These are phyloP conservation scores for Drosophila barbarae DNA, from an alignment of 2,888 invertebrate species.

Conservation along the genomic window DNA sequence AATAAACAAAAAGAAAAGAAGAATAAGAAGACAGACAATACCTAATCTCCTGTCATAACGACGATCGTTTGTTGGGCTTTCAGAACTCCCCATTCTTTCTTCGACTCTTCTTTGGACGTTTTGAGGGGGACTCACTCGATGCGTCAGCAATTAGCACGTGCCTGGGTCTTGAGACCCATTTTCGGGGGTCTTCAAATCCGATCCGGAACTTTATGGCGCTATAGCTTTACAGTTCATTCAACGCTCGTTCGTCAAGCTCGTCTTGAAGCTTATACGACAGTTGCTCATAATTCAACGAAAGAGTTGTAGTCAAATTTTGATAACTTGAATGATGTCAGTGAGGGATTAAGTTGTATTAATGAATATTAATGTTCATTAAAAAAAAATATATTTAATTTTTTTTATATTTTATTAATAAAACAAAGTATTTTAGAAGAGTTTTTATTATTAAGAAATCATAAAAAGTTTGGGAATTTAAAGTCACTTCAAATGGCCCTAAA, in stretches of 20 bases:
- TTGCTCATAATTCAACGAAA: slow-evolving; percentile 6
- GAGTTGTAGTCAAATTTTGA: slow-evolving; percentile 6
- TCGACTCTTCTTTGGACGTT: slow-evolving; percentile 1
- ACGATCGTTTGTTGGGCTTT: slow-evolving; percentile 41
- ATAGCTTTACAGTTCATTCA: slow-evolving; percentile 62
- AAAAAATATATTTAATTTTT: too few species aligned
- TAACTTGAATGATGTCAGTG: background rate
- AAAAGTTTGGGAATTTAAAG: background rate
- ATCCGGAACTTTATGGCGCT: slow-evolving; percentile 66
- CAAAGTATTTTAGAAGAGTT: too few species aligned
- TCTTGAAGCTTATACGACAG: slow-evolving; percentile 35
- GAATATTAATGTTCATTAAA: background rate
- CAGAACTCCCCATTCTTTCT: slow-evolving; percentile 10
- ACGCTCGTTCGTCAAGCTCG: slow-evolving; percentile 54
- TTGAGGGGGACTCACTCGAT: slow-evolving; percentile 30
- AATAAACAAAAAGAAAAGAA: slow-evolving; percentile 1
- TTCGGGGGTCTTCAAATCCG: slow-evolving; percentile 22
- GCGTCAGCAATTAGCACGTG: slow-evolving; percentile 75
- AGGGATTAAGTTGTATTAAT: background rate
- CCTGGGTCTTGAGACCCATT: slow-evolving; percentile 31
- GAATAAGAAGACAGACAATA: slow-evolving; percentile 4
- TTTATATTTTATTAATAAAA: too few species aligned
- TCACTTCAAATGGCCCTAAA: background rate
- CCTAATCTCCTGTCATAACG: slow-evolving; percentile 44
- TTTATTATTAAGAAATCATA: background rate